phyloP scores from a whole-genome alignment of 2,797 vertebrate genomes.

The Thripadectes ignobilis region DNA sequence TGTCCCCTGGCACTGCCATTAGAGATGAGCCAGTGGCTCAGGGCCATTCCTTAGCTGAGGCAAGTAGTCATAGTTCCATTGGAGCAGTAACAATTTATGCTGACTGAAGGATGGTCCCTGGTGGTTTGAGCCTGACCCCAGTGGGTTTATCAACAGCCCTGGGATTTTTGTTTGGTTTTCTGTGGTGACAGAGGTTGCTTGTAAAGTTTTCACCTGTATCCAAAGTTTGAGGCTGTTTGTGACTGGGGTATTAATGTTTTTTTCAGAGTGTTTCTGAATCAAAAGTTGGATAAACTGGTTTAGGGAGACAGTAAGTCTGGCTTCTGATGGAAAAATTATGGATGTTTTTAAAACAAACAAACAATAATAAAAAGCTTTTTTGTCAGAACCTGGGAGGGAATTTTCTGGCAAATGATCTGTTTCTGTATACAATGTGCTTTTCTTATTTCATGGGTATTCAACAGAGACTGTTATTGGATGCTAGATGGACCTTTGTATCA shows the following conservation, averaged over 20 bases:
- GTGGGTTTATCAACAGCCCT: not conserved
- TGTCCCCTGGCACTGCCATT: not conserved
- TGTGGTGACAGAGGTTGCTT: not conserved
- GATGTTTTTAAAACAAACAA: not conserved
- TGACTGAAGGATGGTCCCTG: not conserved
- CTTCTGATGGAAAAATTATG: not conserved
- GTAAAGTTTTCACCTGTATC: not conserved
- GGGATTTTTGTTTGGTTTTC: not conserved
- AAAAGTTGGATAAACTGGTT: not conserved
- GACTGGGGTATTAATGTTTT: not conserved
- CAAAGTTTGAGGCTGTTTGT: not conserved
- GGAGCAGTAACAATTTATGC: not conserved
- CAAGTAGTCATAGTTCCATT: not conserved
- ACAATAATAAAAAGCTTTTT: not conserved
- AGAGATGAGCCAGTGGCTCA: conserved; percentile 20
- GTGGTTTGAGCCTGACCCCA: not conserved
- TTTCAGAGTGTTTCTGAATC: not conserved
- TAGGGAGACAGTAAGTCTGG: not conserved
- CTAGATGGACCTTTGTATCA: not conserved
- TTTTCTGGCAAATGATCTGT: not conserved
- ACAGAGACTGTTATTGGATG: not conserved
- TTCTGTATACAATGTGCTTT: not conserved
- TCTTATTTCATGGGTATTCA: not conserved
- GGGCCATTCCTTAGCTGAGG: not conserved
- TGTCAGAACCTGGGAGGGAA: not conserved